Percentiles rank a stretch among this genome's conserved stretches.
phyloP scores from a whole-genome alignment of 2,113 vertebrate genomes.

The Dinomys branickii region DNA sequence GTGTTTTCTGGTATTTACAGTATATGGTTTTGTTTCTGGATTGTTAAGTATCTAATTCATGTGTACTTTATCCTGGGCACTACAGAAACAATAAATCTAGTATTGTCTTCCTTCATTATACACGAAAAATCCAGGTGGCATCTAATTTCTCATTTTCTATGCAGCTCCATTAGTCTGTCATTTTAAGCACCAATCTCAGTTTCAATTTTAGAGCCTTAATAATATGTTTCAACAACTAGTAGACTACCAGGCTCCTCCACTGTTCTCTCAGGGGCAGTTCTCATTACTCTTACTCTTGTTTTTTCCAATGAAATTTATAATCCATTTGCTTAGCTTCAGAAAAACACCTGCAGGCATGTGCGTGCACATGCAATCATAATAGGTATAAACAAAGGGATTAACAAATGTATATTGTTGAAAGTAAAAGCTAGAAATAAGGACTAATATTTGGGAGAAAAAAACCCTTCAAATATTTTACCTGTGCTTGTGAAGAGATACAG shows the following conservation, averaged over 20 bases:
- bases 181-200: background rate
- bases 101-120: background rate
- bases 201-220: background rate
- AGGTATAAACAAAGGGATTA: background rate
- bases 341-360: background rate
- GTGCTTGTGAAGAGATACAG: background rate
- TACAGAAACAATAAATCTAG: background rate
- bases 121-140: background rate
- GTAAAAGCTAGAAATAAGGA: constrained; percentile 15
- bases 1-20: background rate
- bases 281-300: background rate
- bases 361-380: background rate
- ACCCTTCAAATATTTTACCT: constrained; percentile 2
- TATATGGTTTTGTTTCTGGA: background rate
- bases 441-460: background rate
- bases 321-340: background rate
- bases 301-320: constrained; percentile 29
- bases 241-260: background rate
- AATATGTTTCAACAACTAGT: background rate
- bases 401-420: constrained; percentile 24
- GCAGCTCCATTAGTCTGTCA: background rate
- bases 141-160: background rate
- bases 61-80: background rate
- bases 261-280: background rate
- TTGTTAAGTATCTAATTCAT: background rate